Percentiles rank a stretch among this genome's conserved stretches.
Conservation (phyloP, 2,888 invertebrate species). For the Pristionchus entomophagus region DNA sequence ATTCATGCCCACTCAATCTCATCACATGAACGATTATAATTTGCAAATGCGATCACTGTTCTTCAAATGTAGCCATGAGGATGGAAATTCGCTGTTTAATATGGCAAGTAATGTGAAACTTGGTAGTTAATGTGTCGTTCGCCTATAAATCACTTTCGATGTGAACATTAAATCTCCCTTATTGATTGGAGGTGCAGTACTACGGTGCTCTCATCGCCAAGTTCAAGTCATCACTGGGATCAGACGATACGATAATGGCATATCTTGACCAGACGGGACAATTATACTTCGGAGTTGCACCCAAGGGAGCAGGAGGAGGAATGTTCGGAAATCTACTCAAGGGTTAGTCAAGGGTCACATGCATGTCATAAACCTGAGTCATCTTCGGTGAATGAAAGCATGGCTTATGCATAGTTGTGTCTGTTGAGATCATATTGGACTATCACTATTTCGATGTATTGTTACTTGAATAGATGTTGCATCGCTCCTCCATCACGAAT, state of each 20-base stretch:
- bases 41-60: neutral
- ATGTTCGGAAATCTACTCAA: slow-evolving; percentile 46
- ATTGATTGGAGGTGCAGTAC: neutral
- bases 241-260: neutral
- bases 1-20: neutral
- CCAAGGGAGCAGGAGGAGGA: slow-evolving; percentile 41
- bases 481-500: no score
- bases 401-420: no score
- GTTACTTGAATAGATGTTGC: no score
- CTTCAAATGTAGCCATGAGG: no score
- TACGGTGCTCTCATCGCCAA: slow-evolving; percentile 38
- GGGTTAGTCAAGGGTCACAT: neutral
- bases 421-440: no score
- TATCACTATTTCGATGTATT: no score
- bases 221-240: neutral
- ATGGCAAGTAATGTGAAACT: no score
- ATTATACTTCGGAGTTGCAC: slow-evolving; percentile 45
- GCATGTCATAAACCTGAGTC: neutral
- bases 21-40: neutral
- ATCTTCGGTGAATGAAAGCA: no score
- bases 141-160: no score
- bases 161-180: no score
- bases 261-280: slow-evolving; percentile 48
- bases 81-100: no score
- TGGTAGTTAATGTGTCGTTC: no score